Evolutionary conservation across 2,888 invertebrate genomes (phyloP).

Genomic region (Hanleya hanleyi): DNA sequence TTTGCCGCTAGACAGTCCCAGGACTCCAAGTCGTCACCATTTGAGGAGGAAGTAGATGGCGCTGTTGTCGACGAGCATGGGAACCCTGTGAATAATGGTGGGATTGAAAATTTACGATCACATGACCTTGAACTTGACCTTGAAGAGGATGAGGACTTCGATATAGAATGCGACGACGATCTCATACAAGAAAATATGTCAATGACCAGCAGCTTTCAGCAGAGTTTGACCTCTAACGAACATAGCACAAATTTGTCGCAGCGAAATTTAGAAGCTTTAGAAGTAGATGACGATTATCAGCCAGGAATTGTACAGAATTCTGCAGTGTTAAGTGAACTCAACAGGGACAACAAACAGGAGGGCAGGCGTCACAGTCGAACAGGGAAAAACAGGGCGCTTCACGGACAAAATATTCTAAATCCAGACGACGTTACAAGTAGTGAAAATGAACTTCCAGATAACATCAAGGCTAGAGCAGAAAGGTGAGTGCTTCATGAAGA

Average conservation of each 20-base stretch:
- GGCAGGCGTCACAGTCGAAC: not conserved
- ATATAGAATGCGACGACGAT: slow-evolving; percentile 57
- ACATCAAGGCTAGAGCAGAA: slow-evolving; percentile 2
- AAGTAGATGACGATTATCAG: not conserved
- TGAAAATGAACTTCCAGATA: not conserved
- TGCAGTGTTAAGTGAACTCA: not conserved
- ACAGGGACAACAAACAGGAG: not conserved
- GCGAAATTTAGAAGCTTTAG: not conserved
- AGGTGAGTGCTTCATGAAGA: too few species aligned
- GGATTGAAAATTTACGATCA: too few species aligned
- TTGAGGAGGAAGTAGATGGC: not conserved
- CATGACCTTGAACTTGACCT: slow-evolving; percentile 4
- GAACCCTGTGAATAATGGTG: not conserved
- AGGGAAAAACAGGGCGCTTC: not conserved
- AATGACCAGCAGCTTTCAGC: not conserved
- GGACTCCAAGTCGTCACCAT: not conserved
- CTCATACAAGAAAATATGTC: not conserved
- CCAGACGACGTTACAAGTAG: not conserved
- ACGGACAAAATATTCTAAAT: not conserved
- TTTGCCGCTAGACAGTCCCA: not conserved
- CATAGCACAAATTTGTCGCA: not conserved
- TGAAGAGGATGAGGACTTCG: slow-evolving; percentile 24
- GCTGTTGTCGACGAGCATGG: not conserved
- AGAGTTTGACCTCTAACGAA: not conserved
- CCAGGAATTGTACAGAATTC: too few species aligned